Evolutionary conservation across 2,797 vertebrate species (phyloP).

Genomic region (Semaprochilodus insignis): DNA sequence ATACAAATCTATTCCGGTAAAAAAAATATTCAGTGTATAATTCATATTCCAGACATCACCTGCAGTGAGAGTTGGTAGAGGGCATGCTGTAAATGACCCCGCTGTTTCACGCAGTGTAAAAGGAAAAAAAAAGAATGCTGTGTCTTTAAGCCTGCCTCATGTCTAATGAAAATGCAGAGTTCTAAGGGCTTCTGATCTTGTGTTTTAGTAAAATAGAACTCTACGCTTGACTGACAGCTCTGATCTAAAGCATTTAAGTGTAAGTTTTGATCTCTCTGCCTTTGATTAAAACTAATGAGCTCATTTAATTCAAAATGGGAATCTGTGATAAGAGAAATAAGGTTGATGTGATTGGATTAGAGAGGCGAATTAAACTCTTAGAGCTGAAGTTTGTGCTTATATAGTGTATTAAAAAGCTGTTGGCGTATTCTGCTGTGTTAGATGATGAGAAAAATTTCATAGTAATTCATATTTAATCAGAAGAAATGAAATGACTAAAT

Average conservation of each 20-base stretch:
- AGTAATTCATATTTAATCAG: constrained; percentile 97
- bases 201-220: constrained; percentile 91
- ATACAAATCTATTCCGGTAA: neutral
- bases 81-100: constrained; percentile 54
- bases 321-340: constrained; percentile 96
- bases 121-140: constrained; percentile 63
- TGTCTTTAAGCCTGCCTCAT: constrained; percentile 83
- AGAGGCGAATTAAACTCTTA: constrained; percentile 95
- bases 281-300: constrained; percentile 97
- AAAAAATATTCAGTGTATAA: constrained; percentile 18
- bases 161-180: constrained; percentile 85
- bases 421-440: constrained; percentile 90
- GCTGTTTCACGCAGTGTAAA: constrained; percentile 40
- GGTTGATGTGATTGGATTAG: constrained; percentile 97
- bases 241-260: constrained; percentile 95
- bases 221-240: constrained; percentile 92
- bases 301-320: constrained; percentile 96
- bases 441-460: constrained; percentile 95
- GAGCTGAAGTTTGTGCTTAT: constrained; percentile 91
- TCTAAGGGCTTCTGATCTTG: constrained; percentile 91
- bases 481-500: constrained; percentile 96
- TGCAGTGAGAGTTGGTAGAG: constrained; percentile 35
- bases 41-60: constrained; percentile 57
- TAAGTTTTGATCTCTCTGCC: constrained; percentile 95
- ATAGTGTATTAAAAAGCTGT: constrained; percentile 95